These are phyloP conservation scores for Lindbergichthys nudifrons DNA, from an alignment of 2,797 vertebrate genomes.

Conservation along the genomic window DNA sequence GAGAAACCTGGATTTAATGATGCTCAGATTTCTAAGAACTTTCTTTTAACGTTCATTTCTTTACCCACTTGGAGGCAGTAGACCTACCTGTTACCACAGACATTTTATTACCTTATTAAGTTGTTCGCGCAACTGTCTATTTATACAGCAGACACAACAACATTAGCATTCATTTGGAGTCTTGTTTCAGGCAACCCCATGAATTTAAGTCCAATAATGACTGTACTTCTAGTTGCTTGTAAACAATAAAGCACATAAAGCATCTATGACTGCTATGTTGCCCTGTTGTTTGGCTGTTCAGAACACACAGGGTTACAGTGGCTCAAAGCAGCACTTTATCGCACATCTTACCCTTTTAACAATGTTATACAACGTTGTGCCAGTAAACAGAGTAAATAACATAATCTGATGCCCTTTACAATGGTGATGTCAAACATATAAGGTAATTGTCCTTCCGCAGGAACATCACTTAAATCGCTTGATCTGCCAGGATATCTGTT, in stretches of 20 bases:
- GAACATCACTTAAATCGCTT: constrained; percentile 42
- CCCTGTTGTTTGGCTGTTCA: constrained; percentile 11
- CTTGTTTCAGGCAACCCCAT: constrained; percentile 1
- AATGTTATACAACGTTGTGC: constrained; percentile 10
- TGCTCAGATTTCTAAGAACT: neutral
- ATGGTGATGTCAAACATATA: constrained; percentile 48
- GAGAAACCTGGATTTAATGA: constrained; percentile 29
- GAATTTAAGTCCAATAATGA: neutral
- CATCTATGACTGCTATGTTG: neutral
- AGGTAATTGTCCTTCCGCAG: constrained; percentile 33
- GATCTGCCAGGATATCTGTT: constrained; percentile 30
- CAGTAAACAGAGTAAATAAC: constrained; percentile 37
- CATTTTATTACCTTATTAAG: constrained; percentile 17
- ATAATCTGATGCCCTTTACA: constrained; percentile 27
- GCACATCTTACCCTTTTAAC: constrained; percentile 27
- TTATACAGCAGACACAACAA: constrained; percentile 3
- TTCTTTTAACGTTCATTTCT: neutral
- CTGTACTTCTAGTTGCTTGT: neutral
- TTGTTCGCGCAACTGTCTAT: constrained; percentile 4
- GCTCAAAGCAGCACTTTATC: constrained; percentile 26
- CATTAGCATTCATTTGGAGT: neutral
- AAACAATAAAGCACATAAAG: constrained; percentile 24
- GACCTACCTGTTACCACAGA: constrained; percentile 8
- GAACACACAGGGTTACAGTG: neutral
- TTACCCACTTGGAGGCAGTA: neutral